A percentile compares a stretch with the other conserved stretches of the same genome.
These are phyloP conservation scores for Ridgeia piscesae DNA, from an alignment of 1,140 invertebrate species.

Conservation along the genomic window DNA sequence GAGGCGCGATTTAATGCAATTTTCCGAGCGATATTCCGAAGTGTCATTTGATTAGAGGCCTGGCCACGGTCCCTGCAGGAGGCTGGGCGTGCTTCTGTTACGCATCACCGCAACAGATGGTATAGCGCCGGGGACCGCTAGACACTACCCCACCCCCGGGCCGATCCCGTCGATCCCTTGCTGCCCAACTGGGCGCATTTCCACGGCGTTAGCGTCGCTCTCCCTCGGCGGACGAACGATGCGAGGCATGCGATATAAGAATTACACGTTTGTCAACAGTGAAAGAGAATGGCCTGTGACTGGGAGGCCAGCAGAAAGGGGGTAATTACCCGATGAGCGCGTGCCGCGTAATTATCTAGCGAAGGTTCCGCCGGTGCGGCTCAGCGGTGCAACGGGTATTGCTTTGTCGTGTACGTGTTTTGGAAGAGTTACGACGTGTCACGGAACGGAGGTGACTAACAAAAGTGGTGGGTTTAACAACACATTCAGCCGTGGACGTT, in stretches of 20 bases:
- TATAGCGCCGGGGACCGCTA: neutral
- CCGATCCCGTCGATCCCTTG: neutral
- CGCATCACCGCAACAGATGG: neutral
- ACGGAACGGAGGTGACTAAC: neutral
- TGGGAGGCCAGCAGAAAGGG: neutral
- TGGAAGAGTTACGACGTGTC: neutral
- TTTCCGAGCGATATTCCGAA: neutral
- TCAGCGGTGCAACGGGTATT: neutral
- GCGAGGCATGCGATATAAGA: neutral
- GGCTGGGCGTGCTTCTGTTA: neutral
- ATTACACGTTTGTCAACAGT: conserved; percentile 1
- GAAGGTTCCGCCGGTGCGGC: neutral
- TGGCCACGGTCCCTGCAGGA: neutral
- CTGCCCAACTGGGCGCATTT: neutral
- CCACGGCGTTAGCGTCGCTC: neutral
- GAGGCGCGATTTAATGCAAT: neutral
- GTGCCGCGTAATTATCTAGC: neutral
- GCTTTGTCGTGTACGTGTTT: neutral
- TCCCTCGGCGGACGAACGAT: neutral
- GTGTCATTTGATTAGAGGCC: neutral
- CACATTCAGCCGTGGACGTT: neutral
- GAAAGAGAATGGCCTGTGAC: neutral
- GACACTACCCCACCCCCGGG: neutral
- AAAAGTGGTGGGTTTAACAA: neutral
- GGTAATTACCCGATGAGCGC: neutral